Base-by-base conservation (phyloP, 2,113 vertebrate species). In the Oreochromis niloticus region DNA sequence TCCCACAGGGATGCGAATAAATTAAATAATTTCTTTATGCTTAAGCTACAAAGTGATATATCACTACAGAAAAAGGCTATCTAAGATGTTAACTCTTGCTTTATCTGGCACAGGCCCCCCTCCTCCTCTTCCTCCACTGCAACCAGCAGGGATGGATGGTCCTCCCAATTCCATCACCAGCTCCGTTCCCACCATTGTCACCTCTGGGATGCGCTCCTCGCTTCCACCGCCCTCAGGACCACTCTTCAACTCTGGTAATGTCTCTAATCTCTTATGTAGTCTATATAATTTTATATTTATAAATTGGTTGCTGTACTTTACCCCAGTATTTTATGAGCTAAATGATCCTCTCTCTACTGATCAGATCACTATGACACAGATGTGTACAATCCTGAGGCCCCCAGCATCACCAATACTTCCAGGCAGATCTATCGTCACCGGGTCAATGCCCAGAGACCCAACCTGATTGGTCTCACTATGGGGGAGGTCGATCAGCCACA, bases 371-470 rank as follows among this genome's bases (percentile, higher is more conserved):
- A 98, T 81, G 98, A 99, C 89, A 95, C 97, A 66, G 99, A 99
- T 92, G 97, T 98, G 80, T 99, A 99, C 92, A 99, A 99, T 95
- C 99, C 99, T 43, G 99, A 99, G 94, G 98, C 98, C 90, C 99
- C 98, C 93, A 99, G 99, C 93, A 98, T 99, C 95, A 99, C 98
- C 87, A 98, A 91, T 91, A 97, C 96, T 92, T 96, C 97, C 87
- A 97, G 98, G 91, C 98, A 98, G 30, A 95, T 99, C 95, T 99
- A 98, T 92, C 97, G 99, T 91, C 98, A 99, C 90, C 95, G 98
- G 90, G 97, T 97, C 81, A 98, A 98, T 90, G 97, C 97, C 39
- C 98, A 99, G 94, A 97, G 99, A 94, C 98, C 98, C 88, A 99
- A 99, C 93, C 97, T 99, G 88, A 99, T 99, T 94, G 98, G 98